Evolutionary conservation across 2,113 vertebrate species (phyloP).

Genomic region (Carlito syrichta): DNA sequence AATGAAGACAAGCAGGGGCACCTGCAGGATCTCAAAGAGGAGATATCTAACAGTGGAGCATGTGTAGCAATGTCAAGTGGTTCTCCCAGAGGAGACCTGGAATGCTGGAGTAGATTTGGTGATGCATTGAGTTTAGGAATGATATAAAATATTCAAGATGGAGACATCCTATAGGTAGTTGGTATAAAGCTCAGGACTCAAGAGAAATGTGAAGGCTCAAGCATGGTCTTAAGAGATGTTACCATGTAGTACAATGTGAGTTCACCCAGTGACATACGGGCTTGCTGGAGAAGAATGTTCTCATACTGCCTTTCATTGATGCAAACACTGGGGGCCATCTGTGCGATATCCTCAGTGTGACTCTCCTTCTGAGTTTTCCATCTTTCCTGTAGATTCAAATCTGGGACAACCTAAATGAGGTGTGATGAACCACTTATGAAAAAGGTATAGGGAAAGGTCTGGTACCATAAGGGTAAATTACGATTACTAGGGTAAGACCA

Average conservation of each 20-base stretch:
- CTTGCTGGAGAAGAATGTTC: not conserved
- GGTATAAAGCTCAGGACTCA: not conserved
- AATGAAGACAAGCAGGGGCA: not conserved
- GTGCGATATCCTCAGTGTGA: not conserved
- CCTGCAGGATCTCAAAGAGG: not conserved
- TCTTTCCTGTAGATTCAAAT: not conserved
- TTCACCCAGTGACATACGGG: not conserved
- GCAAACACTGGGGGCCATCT: not conserved
- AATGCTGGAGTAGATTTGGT: fast-evolving
- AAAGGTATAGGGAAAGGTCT: not conserved
- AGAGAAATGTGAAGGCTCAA: not conserved
- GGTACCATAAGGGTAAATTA: not conserved
- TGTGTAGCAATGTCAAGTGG: not conserved
- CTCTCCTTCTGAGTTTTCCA: not conserved
- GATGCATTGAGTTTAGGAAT: not conserved
- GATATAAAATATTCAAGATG: not conserved
- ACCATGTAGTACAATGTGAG: not conserved
- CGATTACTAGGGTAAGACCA: not conserved
- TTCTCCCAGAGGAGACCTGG: not conserved
- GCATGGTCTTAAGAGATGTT: not conserved
- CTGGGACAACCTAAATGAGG: not conserved
- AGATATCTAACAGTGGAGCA: not conserved
- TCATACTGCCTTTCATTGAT: not conserved
- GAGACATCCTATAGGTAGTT: not conserved
- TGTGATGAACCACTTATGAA: not conserved